Evolutionary conservation across 1,140 invertebrate genomes (phyloP).

Genomic region (Drosophila kurseongensis): DNA sequence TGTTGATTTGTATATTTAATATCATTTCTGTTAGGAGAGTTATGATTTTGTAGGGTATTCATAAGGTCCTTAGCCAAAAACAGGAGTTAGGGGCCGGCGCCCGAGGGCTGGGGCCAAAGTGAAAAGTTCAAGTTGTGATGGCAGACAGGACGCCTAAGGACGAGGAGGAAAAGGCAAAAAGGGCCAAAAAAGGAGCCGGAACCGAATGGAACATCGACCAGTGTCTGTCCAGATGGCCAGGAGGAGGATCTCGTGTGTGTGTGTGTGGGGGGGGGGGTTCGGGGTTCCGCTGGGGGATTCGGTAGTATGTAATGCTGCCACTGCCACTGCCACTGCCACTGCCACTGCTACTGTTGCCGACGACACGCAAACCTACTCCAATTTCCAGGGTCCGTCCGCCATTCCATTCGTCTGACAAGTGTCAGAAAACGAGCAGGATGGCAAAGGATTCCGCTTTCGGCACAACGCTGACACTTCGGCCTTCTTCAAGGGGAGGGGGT

Average conservation of each 20-base stretch:
- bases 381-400: conserved; percentile 54
- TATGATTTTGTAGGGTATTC: not conserved
- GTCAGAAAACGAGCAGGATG: conserved; percentile 33
- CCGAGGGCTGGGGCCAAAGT: conserved; percentile 6
- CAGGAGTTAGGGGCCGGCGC: not conserved
- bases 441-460: conserved; percentile 52
- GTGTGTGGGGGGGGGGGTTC: not conserved
- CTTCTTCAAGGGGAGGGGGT: not conserved
- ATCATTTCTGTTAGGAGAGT: not conserved
- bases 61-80: not conserved
- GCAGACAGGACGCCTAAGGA: conserved; percentile 26
- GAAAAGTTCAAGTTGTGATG: conserved; percentile 47
- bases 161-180: conserved; percentile 5
- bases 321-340: conserved; percentile 41
- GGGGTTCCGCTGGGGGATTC: not conserved
- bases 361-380: conserved; percentile 80
- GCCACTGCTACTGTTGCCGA: conserved; percentile 54
- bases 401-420: conserved; percentile 56
- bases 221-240: conserved; percentile 27
- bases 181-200: conserved; percentile 5
- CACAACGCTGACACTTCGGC: conserved; percentile 61
- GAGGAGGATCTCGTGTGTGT: not conserved
- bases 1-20: too few relatives aligned
- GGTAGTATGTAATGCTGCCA: not conserved
- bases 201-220: conserved; percentile 29